Percentiles rank a stretch among this genome's conserved stretches.
These are phyloP conservation scores for Drosophila leonis DNA, from an alignment of 2,888 invertebrate genomes.

Conservation along the genomic window DNA sequence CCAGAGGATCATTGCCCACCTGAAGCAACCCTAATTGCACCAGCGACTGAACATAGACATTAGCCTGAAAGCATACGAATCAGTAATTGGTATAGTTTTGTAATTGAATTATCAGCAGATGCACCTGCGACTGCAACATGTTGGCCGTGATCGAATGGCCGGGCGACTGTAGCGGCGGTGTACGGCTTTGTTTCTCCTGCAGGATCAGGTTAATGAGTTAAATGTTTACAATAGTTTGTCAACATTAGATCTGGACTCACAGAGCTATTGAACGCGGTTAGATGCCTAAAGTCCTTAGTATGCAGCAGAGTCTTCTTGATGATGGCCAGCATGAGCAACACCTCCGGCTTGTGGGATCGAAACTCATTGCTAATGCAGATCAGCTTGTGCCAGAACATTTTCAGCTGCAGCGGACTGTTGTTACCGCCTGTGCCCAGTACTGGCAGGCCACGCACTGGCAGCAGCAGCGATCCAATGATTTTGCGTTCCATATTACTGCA, in stretches of 20 bases:
- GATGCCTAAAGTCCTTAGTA: slow-evolving; percentile 69
- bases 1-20: slow-evolving; percentile 81
- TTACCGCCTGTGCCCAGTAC: slow-evolving; percentile 87
- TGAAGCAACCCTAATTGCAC: slow-evolving; percentile 83
- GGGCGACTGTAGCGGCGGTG: slow-evolving; percentile 61
- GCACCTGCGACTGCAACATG: slow-evolving; percentile 82
- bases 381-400: slow-evolving; percentile 88
- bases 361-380: slow-evolving; percentile 87
- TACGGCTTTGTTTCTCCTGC: slow-evolving; percentile 59
- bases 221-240: neutral
- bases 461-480: slow-evolving; percentile 89
- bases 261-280: slow-evolving; percentile 55
- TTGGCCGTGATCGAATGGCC: slow-evolving; percentile 70
- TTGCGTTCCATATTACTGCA: slow-evolving; percentile 83
- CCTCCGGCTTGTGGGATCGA: slow-evolving; percentile 88
- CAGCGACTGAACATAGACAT: slow-evolving; percentile 82
- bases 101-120: neutral
- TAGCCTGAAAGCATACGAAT: slow-evolving; percentile 54
- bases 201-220: neutral
- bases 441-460: slow-evolving; percentile 90
- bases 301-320: slow-evolving; percentile 86
- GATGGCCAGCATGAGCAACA: slow-evolving; percentile 87
- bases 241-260: slow-evolving; percentile 43
- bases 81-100: too few relatives aligned
- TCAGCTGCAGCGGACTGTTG: slow-evolving; percentile 84